A percentile compares a stretch with the other conserved stretches of the same genome.
Evolutionary conservation across 2,888 invertebrate species (phyloP).

Genomic region (Chrysolina americana): DNA sequence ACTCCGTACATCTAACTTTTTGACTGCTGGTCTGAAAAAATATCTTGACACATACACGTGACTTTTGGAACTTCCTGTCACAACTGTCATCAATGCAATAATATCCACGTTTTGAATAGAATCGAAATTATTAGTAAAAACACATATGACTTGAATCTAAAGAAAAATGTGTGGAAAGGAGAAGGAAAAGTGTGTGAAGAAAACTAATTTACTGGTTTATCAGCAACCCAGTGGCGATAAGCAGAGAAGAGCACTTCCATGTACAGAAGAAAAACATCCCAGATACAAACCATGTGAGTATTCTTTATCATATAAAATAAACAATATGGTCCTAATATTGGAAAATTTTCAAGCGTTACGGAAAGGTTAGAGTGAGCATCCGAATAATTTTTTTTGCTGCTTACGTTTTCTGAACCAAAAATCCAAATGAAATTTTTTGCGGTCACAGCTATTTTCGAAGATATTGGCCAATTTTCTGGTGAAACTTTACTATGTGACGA

Average conservation of each 20-base stretch:
- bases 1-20: too few species aligned
- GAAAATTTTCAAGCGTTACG: too few species aligned
- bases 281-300: constrained; percentile 41
- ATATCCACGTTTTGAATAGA: neutral
- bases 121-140: constrained; percentile 20
- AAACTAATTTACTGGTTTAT: constrained; percentile 58
- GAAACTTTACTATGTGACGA: too few species aligned
- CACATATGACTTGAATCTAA: neutral
- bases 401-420: too few species aligned
- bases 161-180: constrained; percentile 52
- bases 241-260: constrained; percentile 35
- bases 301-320: neutral
- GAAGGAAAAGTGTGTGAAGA: constrained; percentile 58
- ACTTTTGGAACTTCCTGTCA: neutral
- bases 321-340: too few species aligned
- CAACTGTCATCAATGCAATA: constrained; percentile 9
- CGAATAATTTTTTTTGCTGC: too few species aligned
- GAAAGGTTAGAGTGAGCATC: too few species aligned
- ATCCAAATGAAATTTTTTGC: too few species aligned
- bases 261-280: neutral
- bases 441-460: too few species aligned
- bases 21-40: neutral
- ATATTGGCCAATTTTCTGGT: too few species aligned
- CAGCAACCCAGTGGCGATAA: constrained; percentile 53
- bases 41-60: neutral